These are phyloP conservation scores for Pseudorhombus dupliciocellatus DNA, from an alignment of 2,113 vertebrate genomes.

Conservation along the genomic window DNA sequence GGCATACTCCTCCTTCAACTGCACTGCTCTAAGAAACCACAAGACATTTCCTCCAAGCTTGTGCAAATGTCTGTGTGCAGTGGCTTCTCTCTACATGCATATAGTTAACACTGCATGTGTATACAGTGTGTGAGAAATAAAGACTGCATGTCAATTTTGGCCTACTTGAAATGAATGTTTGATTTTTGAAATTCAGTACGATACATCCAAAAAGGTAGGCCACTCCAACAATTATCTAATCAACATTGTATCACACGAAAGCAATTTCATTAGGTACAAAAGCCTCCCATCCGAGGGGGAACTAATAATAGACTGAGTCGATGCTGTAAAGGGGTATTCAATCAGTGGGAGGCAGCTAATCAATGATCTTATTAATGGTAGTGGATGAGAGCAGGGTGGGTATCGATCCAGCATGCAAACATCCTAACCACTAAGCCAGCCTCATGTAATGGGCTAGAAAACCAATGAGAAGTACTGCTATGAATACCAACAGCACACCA, in stretches of 20 bases:
- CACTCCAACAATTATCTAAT: slow-evolving; percentile 21
- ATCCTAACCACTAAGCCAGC: slow-evolving; percentile 38
- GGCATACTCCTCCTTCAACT: slow-evolving; percentile 54
- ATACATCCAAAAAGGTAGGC: background rate
- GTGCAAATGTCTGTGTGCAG: slow-evolving; percentile 24
- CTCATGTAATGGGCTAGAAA: slow-evolving; percentile 35
- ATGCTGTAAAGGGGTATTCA: slow-evolving; percentile 70
- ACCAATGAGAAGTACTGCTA: slow-evolving; percentile 28
- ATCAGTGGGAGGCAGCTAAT: slow-evolving; percentile 79
- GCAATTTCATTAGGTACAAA: slow-evolving; percentile 60
- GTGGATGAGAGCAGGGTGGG: slow-evolving; percentile 55
- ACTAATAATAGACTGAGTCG: slow-evolving; percentile 72
- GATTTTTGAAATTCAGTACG: slow-evolving; percentile 10
- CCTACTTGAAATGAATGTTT: no score
- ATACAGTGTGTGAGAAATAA: background rate
- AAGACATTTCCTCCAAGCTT: slow-evolving; percentile 38
- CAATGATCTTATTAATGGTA: slow-evolving; percentile 79
- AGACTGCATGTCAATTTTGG: background rate
- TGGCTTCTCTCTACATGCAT: slow-evolving; percentile 9
- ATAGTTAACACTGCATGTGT: background rate
- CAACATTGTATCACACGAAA: slow-evolving; percentile 28
- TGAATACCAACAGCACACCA: slow-evolving; percentile 6
- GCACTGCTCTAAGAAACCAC: slow-evolving; percentile 43
- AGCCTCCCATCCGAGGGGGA: slow-evolving; percentile 45
- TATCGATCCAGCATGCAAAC: slow-evolving; percentile 77